A percentile compares a stretch with the other conserved stretches of the same genome.
Conservation (phyloP, 2,113 vertebrate genomes). For the Hydrolagus affinis region DNA sequence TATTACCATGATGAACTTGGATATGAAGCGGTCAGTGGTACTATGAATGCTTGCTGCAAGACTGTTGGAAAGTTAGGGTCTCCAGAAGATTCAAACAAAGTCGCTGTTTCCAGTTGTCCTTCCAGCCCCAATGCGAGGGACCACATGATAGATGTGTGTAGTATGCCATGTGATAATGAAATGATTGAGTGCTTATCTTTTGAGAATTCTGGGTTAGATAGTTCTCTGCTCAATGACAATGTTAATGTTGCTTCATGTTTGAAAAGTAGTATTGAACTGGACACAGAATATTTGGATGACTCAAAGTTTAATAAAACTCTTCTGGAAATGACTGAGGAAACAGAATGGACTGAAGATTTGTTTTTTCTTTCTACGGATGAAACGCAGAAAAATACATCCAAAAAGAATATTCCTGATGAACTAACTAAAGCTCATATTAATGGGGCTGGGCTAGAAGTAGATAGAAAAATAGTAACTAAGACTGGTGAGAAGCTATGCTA, state of each 20-base stretch:
- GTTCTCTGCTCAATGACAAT: neutral
- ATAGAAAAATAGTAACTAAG: neutral
- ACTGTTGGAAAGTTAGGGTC: neutral
- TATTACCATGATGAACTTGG: neutral
- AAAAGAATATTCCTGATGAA: neutral
- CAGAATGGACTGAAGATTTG: neutral
- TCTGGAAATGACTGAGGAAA: neutral
- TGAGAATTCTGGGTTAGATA: constrained; percentile 1
- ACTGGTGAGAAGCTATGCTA: neutral
- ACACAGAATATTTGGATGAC: neutral
- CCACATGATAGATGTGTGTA: neutral
- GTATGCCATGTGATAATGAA: neutral
- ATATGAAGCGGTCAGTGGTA: neutral
- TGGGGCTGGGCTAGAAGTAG: neutral
- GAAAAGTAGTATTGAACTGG: neutral
- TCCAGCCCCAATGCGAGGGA: neutral
- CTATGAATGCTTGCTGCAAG: neutral
- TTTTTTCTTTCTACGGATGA: neutral
- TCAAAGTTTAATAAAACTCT: neutral
- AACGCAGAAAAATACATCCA: neutral
- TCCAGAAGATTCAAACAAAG: neutral
- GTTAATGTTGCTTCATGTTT: neutral
- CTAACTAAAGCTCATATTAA: neutral
- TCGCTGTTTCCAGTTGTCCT: neutral
- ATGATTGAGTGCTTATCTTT: neutral